These are phyloP conservation scores for Amphiprion percula DNA, from an alignment of 2,113 vertebrate genomes.

Conservation along the genomic window DNA sequence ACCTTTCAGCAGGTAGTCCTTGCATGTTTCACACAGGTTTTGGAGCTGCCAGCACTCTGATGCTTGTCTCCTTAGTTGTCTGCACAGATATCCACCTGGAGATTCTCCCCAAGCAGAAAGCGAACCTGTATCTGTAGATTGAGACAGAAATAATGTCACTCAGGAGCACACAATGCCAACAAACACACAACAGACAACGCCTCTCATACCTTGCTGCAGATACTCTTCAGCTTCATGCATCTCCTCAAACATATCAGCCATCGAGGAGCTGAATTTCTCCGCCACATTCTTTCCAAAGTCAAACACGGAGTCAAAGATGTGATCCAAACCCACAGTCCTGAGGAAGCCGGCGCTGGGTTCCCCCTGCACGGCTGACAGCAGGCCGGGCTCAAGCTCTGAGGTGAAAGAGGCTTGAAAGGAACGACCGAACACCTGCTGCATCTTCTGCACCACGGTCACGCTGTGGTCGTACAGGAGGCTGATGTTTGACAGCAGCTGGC, in stretches of 20 bases:
- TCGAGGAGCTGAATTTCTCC: conserved; percentile 79
- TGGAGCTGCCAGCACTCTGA: conserved; percentile 86
- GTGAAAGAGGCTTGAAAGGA: conserved; percentile 84
- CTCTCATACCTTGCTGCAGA: conserved; percentile 75
- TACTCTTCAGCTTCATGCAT: conserved; percentile 65
- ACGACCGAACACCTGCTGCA: conserved; percentile 84
- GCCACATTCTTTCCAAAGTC: conserved; percentile 85
- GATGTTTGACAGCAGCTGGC: conserved; percentile 76
- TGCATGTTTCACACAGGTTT: conserved; percentile 86
- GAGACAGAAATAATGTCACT: conserved; percentile 8
- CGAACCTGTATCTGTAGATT: conserved; percentile 26
- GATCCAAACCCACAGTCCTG: conserved; percentile 72
- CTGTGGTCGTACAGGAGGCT: conserved; percentile 84
- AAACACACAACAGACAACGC: neutral
- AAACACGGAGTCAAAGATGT: conserved; percentile 81
- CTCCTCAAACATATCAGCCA: conserved; percentile 76
- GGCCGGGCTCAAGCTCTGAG: conserved; percentile 71
- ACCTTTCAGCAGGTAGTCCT: conserved; percentile 84
- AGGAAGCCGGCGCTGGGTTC: conserved; percentile 15
- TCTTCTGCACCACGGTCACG: conserved; percentile 79
- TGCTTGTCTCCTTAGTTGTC: conserved; percentile 82
- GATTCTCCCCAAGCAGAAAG: conserved; percentile 18
- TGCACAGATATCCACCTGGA: conserved; percentile 72
- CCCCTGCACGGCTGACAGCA: conserved; percentile 59
- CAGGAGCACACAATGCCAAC: neutral